Evolutionary conservation across 2,888 invertebrate genomes (phyloP), one percentile per base, ranked within the genome.

Genomic region (Drosophila fungiperda): DNA sequence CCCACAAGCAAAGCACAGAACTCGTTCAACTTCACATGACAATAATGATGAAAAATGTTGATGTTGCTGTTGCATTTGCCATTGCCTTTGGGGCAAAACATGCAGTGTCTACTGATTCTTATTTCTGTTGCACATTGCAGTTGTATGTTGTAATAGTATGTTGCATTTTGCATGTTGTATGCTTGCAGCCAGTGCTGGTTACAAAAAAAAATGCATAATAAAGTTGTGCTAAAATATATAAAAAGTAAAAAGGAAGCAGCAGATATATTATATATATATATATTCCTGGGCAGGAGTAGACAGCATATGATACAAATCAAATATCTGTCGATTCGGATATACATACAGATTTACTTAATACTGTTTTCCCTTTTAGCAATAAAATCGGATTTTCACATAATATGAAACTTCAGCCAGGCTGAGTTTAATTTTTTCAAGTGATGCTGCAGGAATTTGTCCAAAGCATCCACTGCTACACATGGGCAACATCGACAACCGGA

Each of bases 371-470:
- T 0, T 17, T 5, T 4, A n/a, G 9, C 9, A 5, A 1, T 9
- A 40, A 40, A n/a, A n/a, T n/a, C 38, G n/a, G 1, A n/a, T 40
- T 40, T 40, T 40, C n/a, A 38, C 2, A 9, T n/a, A 40, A 4
- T 3, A 40, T 40, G n/a, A 4, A n/a, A 40, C 9, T 40, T 40
- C 40, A n/a, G 9, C 17, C 17, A 26, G 4, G 5, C 1, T n/a
- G 40, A n/a, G n/a, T n/a, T n/a, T 4, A n/a, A n/a, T 4, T 29
- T 6, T 12, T 55, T 50, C 32, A 57, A 69, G 45, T 66, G 78
- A 50, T 66, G 78, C 60, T 48, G 58, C 75, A 75, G 79, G 75
- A 78, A 79, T 77, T 69, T 78, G 73, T 79, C 74, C 55, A 68
- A 75, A 64, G 55, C 73, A 67, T 50, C 59, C 60, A 68, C 38